Evolutionary conservation across 2,113 vertebrate genomes (phyloP), one percentile per base, ranked within the genome.

Genomic region (Austrofundulus limnaeus): DNA sequence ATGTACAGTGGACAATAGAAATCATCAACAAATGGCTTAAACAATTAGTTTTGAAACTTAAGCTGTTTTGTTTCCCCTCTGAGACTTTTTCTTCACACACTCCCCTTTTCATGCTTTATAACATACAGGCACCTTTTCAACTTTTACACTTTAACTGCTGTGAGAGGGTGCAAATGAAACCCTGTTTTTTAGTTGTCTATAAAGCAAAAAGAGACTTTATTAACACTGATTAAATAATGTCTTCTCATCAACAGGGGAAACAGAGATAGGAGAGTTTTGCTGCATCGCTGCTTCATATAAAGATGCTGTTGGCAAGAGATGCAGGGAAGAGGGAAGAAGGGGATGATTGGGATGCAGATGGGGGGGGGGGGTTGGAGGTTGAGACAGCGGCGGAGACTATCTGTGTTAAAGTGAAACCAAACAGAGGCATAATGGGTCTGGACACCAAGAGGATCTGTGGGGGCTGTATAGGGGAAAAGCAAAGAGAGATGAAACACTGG

Each of bases 221-320:
- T 83, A 83, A 79, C 56, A 48, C 48, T 75, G 72, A 84, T 83
- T 78, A 80, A 77, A 77, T 79, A 77, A 60, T 78, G 79, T 86
- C 58, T 78, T 64, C 66, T 82, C 75, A 84, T 84, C 48, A 34
- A 64, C 65, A 53, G 31, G 61, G 58, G 77, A 70, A 75, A 80
- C 31, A 66, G 20, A 70, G 73, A 75, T 16, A 54, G 65, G 66
- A 67, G 71, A 37, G 51, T 65, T 84, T 61, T 70, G 54, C 81
- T 81, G 86, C 81, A 75, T 64, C n/a, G 21, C 57, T 65, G 63
- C 60, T 68, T 60, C 24, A 58, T 77, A 83, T 81, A 66, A 72
- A 23, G 56, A 79, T 64, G 72, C 58, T 68, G 56, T 47, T 70
- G 72, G 64, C 2, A 21, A 62, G 38, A 55, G 38, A 77, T 28